phyloP scores from a whole-genome alignment of 2,888 invertebrate genomes.

The Rhagonycha lutea region DNA sequence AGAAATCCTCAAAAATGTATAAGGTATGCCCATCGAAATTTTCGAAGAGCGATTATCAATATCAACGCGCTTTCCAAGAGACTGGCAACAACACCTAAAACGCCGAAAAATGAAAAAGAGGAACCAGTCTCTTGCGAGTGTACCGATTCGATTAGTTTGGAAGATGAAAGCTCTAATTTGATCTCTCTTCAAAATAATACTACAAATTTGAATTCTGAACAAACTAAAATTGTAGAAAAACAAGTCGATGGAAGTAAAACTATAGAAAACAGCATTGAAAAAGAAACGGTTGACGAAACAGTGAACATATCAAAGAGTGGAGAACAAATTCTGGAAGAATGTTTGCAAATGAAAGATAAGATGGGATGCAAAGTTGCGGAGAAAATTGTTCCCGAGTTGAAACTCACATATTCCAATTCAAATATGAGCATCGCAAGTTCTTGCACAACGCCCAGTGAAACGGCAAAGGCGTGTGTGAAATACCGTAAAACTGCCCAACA shows the following conservation, averaged over 20 bases:
- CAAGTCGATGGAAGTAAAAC: not conserved
- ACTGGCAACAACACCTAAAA: not conserved
- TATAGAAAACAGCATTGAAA: not conserved
- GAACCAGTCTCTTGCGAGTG: not conserved
- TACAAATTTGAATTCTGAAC: not conserved
- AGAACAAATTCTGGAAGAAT: not conserved
- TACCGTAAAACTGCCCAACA: constrained; percentile 5
- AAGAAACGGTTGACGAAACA: not conserved
- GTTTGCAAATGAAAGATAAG: not conserved
- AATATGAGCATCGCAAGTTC: not conserved
- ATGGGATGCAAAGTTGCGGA: not conserved
- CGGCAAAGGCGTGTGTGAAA: constrained; percentile 6
- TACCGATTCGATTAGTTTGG: not conserved
- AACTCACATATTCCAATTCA: not conserved
- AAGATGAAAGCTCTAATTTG: not conserved
- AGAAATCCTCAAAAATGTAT: not conserved
- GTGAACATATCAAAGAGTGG: not conserved
- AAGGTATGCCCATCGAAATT: not conserved
- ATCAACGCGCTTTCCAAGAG: not conserved
- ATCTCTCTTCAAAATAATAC: not conserved
- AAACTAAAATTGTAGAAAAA: not conserved
- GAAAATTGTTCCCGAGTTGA: not conserved
- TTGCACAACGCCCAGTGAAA: not conserved
- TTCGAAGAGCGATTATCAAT: not conserved
- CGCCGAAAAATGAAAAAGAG: not conserved